Conservation (phyloP, 92 coral and sea anemone genomes). For the Porites divaricata region DNA sequence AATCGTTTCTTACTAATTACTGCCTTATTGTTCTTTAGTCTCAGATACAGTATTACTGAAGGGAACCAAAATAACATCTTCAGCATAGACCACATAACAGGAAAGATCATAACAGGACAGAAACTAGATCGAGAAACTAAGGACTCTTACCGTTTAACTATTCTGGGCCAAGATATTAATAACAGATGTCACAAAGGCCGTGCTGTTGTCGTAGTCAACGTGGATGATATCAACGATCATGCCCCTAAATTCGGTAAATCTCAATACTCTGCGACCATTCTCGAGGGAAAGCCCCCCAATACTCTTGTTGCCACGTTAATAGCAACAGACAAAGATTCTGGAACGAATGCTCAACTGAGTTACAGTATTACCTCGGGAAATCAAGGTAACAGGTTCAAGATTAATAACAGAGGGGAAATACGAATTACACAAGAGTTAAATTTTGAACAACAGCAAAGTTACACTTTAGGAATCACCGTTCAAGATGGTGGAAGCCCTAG, state of each 20-base stretch:
- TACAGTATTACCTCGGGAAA: constrained; percentile 58
- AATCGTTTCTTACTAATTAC: not conserved
- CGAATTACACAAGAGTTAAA: constrained; percentile 57
- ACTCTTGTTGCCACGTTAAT: constrained; percentile 60
- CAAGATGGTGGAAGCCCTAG: constrained; percentile 70
- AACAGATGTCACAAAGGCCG: constrained; percentile 91
- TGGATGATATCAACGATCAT: constrained; percentile 73
- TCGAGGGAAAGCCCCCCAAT: constrained; percentile 57
- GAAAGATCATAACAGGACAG: constrained; percentile 51
- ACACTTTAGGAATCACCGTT: constrained; percentile 66
- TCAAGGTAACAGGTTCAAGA: constrained; percentile 43
- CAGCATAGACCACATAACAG: constrained; percentile 50
- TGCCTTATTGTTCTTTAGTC: constrained; percentile 29
- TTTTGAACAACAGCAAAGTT: constrained; percentile 62
- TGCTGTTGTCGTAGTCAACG: constrained; percentile 66
- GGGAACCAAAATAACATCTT: constrained; percentile 66
- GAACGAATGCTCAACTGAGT: constrained; percentile 44
- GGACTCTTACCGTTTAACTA: constrained; percentile 65
- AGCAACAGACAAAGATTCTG: constrained; percentile 77
- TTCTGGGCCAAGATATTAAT: constrained; percentile 56
- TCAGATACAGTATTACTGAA: constrained; percentile 70
- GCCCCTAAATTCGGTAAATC: constrained; percentile 45
- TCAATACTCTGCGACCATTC: constrained; percentile 46
- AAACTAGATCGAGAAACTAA: constrained; percentile 70
- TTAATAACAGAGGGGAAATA: constrained; percentile 62